Base-by-base conservation (phyloP, 2,113 vertebrate genomes). In the Rhipidura dahli region DNA sequence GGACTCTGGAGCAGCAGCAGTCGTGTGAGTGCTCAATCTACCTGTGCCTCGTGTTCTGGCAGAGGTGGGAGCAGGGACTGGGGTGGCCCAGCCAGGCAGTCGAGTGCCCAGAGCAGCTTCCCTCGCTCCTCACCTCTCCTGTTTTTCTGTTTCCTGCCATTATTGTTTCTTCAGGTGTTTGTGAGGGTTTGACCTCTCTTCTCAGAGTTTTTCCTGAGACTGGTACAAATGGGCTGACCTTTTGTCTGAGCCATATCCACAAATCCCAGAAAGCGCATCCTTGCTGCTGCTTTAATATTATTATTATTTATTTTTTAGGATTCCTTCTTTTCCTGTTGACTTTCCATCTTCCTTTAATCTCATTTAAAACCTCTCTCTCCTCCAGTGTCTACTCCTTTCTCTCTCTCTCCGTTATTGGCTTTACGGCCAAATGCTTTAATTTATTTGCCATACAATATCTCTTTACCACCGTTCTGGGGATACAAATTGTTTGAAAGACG, bases 361-460 rank as follows among this genome's bases (percentile, higher is more conserved):
- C 54, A 15, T 88, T 87, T 68, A 68, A 93, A 86, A 44, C 70
- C 45, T 59, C 47, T 45, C 20, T 31, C 44, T 69, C 37, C 33
- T 86, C 53, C 76, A 49, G 6, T 83, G 87, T n/a, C 93, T 80
- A 5, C 50, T 77, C 19, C 88, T 79, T 81, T 89, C 69, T 75
- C 72, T 44, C 60, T 83, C 80, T 77, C 45, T 84, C 53, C 2
- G 13, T 75, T 94, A 10, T 61, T 79, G 66, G 92, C 82, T 93
- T 91, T 37, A 39, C 44, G 82, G 91, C 79, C 88, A 49, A 93
- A 79, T 47, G 75, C 75, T 97, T 85, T 96, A 73, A 93, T 96
- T 94, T 96, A 94, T 97, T 97, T 96, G 94, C 96, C 91, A 42
- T 93, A 80, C 94, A 86, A 14, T 78, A 45, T 76, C 88, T 96